Conservation (phyloP, 2,113 vertebrate species). For the Piliocolobus tephrosceles region DNA sequence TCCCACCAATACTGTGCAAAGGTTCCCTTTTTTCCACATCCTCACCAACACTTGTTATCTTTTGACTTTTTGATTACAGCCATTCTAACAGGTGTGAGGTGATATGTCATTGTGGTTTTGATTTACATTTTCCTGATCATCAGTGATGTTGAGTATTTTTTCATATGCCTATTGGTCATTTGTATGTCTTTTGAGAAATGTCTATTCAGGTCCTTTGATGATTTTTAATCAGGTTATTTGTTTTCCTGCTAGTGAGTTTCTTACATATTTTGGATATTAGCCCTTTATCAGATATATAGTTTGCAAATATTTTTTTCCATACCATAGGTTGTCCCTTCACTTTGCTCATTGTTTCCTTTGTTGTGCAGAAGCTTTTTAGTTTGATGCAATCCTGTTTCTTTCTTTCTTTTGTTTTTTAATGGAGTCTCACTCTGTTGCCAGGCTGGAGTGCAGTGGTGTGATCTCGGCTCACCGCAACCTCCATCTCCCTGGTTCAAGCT, state of each 20-base stretch:
- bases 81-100: background rate
- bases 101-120: background rate
- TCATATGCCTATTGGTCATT: background rate
- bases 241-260: background rate
- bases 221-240: background rate
- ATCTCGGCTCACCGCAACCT: too few relatives aligned
- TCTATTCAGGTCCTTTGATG: background rate
- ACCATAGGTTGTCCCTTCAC: background rate
- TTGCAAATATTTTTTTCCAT: background rate
- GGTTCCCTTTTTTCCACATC: background rate
- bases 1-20: background rate
- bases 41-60: background rate
- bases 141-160: background rate
- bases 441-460: too few relatives aligned
- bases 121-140: background rate
- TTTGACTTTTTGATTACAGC: background rate
- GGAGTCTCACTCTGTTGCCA: too few relatives aligned
- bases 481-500: too few relatives aligned
- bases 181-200: background rate
- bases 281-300: background rate
- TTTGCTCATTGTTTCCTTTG: background rate
- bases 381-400: background rate
- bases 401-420: background rate
- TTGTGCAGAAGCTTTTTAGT: background rate
- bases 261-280: background rate